A percentile compares a stretch with the other conserved stretches of the same genome.
Conservation (phyloP, 2,113 vertebrate genomes). For the Proteles cristata region DNA sequence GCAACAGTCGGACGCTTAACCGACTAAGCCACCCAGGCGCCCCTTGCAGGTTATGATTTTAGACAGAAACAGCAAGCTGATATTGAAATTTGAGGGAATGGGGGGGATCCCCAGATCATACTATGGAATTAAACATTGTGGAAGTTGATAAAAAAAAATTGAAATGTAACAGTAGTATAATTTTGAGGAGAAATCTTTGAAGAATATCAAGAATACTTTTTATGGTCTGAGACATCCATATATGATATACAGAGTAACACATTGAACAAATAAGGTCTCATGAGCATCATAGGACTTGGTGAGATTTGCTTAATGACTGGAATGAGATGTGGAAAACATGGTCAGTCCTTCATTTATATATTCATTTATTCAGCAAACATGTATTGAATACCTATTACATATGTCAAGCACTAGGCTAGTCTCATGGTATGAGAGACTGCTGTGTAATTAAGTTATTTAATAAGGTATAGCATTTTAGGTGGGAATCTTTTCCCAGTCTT, state of each 20-base stretch:
- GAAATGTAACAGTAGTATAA: neutral
- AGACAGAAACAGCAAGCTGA: neutral
- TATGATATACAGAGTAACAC: neutral
- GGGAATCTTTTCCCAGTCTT: neutral
- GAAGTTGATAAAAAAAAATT: neutral
- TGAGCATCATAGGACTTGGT: neutral
- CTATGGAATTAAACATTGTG: neutral
- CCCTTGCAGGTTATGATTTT: neutral
- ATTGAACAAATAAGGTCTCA: neutral
- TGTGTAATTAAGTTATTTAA: neutral
- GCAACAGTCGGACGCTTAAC: no score
- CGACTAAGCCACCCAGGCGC: no score
- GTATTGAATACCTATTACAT: neutral
- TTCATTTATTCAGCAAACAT: constrained; percentile 13
- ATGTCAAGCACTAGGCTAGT: neutral
- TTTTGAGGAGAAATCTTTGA: constrained; percentile 44
- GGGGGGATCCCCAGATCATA: neutral
- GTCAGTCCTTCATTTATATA: neutral
- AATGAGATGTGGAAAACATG: neutral
- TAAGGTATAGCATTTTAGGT: neutral
- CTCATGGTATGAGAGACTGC: neutral
- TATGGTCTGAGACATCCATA: neutral
- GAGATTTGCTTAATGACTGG: neutral
- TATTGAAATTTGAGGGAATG: neutral
- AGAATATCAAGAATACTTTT: neutral